phyloP scores from a whole-genome alignment of 2,888 invertebrate genomes.

The Pasiphila rectangulata region DNA sequence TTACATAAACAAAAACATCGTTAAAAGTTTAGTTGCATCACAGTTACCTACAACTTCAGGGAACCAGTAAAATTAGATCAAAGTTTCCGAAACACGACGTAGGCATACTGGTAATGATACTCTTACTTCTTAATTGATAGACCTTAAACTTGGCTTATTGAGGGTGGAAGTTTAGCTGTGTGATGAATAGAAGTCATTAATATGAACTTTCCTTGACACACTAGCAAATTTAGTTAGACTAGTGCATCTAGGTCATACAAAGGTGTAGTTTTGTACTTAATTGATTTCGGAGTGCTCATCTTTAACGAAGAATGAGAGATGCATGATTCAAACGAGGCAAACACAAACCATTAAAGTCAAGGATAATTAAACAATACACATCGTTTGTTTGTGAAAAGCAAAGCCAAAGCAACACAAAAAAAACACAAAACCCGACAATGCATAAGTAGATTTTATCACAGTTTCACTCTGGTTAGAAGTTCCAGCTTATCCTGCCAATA shows the following conservation, averaged over 20 bases:
- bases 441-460: slow-evolving; percentile 2
- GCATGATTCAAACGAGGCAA: no score
- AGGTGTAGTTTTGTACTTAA: no score
- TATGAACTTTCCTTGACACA: slow-evolving; percentile 2
- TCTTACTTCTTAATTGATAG: slow-evolving; percentile 7
- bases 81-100: slow-evolving; percentile 2
- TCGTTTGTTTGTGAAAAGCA: no score
- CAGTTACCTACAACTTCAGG: slow-evolving; percentile 11
- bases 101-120: slow-evolving; percentile 5
- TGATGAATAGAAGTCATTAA: slow-evolving; percentile 3
- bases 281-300: no score
- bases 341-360: no score
- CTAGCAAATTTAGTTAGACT: neutral
- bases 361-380: no score
- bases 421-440: no score
- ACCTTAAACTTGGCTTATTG: slow-evolving; percentile 11
- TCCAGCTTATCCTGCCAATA: slow-evolving; percentile 22
- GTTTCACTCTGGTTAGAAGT: slow-evolving; percentile 11
- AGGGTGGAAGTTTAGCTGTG: neutral
- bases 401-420: neutral
- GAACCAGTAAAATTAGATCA: slow-evolving; percentile 16
- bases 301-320: no score
- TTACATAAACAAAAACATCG: slow-evolving; percentile 28
- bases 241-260: neutral
- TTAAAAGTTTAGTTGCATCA: slow-evolving; percentile 29